Conservation (phyloP, 2,113 vertebrate species). For the Fulmarus glacialis region DNA sequence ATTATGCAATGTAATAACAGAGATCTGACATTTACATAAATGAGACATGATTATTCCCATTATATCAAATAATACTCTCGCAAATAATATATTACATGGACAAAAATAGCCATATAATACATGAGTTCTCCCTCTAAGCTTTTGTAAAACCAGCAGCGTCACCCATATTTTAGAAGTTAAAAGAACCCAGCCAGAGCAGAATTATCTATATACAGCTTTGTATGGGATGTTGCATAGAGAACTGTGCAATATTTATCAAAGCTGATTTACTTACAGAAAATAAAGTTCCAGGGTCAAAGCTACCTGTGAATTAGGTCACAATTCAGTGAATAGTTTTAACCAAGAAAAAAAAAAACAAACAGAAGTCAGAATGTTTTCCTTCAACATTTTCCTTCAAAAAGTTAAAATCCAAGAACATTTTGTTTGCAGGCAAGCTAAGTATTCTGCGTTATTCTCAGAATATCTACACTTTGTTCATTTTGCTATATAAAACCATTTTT, state of each 20-base stretch:
- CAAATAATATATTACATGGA: not conserved
- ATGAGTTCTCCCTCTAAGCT: not conserved
- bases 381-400: not conserved
- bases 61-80: not conserved
- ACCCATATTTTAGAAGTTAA: not conserved
- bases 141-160: not conserved
- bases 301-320: not conserved
- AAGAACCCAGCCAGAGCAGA: not conserved
- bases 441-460: not conserved
- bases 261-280: not conserved
- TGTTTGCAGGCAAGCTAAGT: not conserved
- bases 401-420: not conserved
- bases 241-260: not conserved
- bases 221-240: not conserved
- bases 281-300: not conserved
- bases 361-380: not conserved
- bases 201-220: not conserved
- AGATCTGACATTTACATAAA: not conserved
- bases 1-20: not conserved
- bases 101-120: not conserved
- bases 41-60: not conserved
- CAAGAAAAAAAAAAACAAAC: not conserved
- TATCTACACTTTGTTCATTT: not conserved
- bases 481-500: not conserved
- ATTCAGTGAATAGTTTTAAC: not conserved